Conservation (phyloP, 2,888 invertebrate genomes). For the Girardia tigrina region DNA sequence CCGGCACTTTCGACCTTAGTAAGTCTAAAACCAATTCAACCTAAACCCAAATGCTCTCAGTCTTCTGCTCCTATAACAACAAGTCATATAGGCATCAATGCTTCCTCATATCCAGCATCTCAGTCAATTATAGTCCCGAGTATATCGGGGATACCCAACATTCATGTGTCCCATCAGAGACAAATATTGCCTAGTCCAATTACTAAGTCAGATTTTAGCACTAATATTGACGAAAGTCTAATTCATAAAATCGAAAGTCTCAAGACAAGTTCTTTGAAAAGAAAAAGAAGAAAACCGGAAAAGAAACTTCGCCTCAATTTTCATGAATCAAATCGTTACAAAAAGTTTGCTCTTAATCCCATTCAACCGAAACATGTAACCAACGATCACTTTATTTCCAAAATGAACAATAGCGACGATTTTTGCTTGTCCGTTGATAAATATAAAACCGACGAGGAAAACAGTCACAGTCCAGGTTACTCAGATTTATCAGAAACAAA, state of each 20-base stretch:
- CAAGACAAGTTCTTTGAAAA: not conserved
- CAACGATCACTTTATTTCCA: not conserved
- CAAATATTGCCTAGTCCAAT: slow-evolving; percentile 21
- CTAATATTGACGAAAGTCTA: not conserved
- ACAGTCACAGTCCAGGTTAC: slow-evolving; percentile 34
- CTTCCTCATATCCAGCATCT: not conserved
- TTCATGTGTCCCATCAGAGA: slow-evolving; percentile 23
- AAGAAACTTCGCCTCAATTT: not conserved
- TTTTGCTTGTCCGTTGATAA: not conserved
- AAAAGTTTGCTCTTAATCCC: slow-evolving; percentile 24
- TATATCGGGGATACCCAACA: not conserved
- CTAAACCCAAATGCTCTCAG: not conserved
- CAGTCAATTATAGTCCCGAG: slow-evolving; percentile 7
- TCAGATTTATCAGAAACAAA: slow-evolving; percentile 35
- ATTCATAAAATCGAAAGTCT: slow-evolving; percentile 20
- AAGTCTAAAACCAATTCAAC: not conserved
- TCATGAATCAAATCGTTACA: not conserved
- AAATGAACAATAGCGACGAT: not conserved
- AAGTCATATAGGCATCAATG: not conserved
- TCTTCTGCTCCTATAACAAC: not conserved
- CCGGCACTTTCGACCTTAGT: not conserved
- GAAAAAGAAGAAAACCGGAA: slow-evolving; percentile 10
- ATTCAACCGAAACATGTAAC: slow-evolving; percentile 29
- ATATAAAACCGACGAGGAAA: slow-evolving; percentile 20
- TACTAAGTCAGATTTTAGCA: not conserved